Evolutionary conservation across 2,113 vertebrate species (phyloP).

Genomic region (Pedetes capensis): DNA sequence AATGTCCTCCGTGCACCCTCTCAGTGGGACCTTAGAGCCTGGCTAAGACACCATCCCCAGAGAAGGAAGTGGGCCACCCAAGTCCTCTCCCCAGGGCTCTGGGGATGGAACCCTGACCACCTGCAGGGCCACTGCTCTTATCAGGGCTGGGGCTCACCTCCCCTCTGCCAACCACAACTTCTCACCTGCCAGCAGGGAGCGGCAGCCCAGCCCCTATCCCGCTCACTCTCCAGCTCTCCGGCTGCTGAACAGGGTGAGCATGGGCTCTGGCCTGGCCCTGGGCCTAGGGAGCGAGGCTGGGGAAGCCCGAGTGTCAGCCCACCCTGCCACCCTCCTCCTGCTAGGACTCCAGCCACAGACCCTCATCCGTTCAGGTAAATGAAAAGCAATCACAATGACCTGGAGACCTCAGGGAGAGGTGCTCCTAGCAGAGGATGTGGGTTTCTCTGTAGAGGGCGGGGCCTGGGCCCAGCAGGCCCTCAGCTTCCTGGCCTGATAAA

Average conservation of each 20-base stretch:
- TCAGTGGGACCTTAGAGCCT: background rate
- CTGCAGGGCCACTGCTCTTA: background rate
- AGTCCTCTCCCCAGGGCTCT: background rate
- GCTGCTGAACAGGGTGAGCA: background rate
- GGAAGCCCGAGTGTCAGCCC: background rate
- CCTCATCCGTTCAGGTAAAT: background rate
- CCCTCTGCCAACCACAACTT: background rate
- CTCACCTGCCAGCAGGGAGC: background rate
- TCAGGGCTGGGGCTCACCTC: background rate
- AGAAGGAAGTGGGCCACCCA: background rate
- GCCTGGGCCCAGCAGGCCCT: background rate
- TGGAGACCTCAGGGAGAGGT: background rate
- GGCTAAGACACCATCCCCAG: background rate
- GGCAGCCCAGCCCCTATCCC: background rate
- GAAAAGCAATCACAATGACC: background rate
- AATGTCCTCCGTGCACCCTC: background rate
- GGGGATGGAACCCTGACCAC: background rate
- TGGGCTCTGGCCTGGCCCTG: background rate
- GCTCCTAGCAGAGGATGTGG: slow-evolving; percentile 31
- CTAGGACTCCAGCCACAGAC: background rate
- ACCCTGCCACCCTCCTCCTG: background rate
- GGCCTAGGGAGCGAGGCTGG: background rate
- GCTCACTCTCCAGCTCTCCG: background rate
- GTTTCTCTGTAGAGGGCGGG: slow-evolving; percentile 16
- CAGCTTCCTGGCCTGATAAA: background rate